Percentiles rank a stretch among this genome's conserved stretches.
Evolutionary conservation across 2,888 invertebrate species (phyloP).

Genomic region (Agrilus cyanescens): DNA sequence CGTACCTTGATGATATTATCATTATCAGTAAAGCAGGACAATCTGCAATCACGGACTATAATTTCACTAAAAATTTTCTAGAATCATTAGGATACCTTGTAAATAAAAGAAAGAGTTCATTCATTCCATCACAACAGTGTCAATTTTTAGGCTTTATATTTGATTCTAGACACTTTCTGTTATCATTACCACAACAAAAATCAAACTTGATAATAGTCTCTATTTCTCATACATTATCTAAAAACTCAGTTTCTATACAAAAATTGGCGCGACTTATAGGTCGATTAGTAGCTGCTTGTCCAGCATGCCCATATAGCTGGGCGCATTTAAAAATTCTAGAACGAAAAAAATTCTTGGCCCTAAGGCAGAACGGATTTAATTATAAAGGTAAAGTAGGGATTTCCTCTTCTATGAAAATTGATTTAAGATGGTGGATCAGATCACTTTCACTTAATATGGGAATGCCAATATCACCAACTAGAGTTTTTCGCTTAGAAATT

Average conservation of each 20-base stretch:
- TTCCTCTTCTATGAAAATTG: constrained; percentile 3
- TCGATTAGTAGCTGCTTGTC: constrained; percentile 11
- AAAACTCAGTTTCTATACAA: constrained; percentile 6
- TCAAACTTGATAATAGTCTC: not conserved
- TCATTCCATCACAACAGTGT: constrained; percentile 8
- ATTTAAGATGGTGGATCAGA: constrained; percentile 11
- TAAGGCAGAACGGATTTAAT: constrained; percentile 6
- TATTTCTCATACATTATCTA: not conserved
- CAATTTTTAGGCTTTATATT: constrained; percentile 16
- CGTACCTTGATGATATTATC: constrained; percentile 17
- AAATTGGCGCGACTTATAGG: constrained; percentile 9
- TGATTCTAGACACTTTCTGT: constrained; percentile 2
- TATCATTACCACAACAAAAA: not conserved
- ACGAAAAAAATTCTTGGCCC: constrained; percentile 8
- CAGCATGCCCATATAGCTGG: constrained; percentile 12
- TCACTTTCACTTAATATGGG: constrained; percentile 5
- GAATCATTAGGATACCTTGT: constrained; percentile 14
- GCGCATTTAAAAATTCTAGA: constrained; percentile 10
- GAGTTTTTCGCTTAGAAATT: constrained; percentile 9
- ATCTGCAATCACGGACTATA: constrained; percentile 5
- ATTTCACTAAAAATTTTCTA: constrained; percentile 8
- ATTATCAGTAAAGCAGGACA: constrained; percentile 9
- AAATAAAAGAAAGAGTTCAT: constrained; percentile 13
- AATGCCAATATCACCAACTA: not conserved
- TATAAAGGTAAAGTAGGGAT: constrained; percentile 5